These are phyloP conservation scores for Gastracanthus pulcherrimus DNA, from an alignment of 2,888 invertebrate genomes.

Conservation along the genomic window DNA sequence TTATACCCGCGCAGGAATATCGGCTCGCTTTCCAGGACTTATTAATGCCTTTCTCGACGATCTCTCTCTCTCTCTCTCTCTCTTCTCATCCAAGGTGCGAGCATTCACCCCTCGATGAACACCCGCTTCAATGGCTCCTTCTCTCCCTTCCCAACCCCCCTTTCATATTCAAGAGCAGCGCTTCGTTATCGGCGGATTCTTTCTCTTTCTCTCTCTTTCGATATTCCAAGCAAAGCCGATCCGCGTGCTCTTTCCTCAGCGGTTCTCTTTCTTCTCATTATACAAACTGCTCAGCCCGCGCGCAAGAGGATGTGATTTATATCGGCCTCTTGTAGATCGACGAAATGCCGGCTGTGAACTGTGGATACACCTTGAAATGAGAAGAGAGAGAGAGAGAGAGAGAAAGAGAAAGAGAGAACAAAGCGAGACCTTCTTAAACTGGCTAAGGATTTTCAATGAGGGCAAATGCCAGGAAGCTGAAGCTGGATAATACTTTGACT, in stretches of 20 bases:
- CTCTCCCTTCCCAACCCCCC: not conserved
- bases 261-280: constrained; percentile 1
- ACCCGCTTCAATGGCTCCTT: too few species aligned
- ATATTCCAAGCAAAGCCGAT: constrained; percentile 1
- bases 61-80: too few species aligned
- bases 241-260: not conserved
- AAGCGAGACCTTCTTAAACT: not conserved
- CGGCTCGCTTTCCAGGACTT: too few species aligned
- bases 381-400: not conserved
- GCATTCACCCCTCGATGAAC: not conserved
- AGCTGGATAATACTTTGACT: not conserved
- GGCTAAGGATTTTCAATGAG: not conserved
- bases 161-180: not conserved
- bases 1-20: not conserved
- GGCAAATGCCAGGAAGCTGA: not conserved
- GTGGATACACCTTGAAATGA: not conserved
- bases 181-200: not conserved
- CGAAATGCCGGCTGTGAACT: not conserved
- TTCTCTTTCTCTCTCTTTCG: not conserved
- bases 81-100: not conserved
- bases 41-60: constrained; percentile 2
- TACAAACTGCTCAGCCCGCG: not conserved
- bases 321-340: not conserved
- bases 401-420: not conserved
- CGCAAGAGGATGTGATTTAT: not conserved